phyloP scores from a whole-genome alignment of 2,113 vertebrate species.

The Peromyscus maniculatus region DNA sequence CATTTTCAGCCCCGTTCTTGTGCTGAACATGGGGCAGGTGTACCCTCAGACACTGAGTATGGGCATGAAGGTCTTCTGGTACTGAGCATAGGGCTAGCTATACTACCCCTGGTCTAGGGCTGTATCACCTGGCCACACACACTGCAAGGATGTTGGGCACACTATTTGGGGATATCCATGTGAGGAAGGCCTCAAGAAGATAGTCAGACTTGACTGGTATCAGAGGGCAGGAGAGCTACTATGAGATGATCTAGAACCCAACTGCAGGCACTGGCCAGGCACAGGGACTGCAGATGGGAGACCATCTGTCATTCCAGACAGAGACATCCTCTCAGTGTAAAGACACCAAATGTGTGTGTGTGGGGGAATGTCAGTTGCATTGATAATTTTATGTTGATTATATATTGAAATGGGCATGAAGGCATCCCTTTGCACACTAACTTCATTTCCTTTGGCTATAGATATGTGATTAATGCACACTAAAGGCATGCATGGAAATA shows the following conservation, averaged over 20 bases:
- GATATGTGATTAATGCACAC: not conserved
- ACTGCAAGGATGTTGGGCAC: not conserved
- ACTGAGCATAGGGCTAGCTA: not conserved
- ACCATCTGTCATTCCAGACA: not conserved
- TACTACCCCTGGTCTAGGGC: not conserved
- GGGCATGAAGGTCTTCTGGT: not conserved
- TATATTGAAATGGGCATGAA: not conserved
- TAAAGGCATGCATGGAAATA: not conserved
- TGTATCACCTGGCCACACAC: not conserved
- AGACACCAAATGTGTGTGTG: not conserved
- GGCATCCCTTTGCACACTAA: not conserved
- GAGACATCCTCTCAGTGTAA: not conserved
- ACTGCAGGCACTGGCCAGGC: not conserved
- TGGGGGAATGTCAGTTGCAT: not conserved
- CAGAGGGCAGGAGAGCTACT: not conserved
- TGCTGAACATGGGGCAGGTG: not conserved
- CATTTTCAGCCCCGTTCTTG: conserved; percentile 2
- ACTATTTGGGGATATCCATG: not conserved
- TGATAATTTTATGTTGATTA: conserved; percentile 19
- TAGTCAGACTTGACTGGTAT: not conserved
- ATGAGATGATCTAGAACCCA: accelerated
- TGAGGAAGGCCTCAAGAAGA: not conserved
- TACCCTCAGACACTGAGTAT: not conserved
- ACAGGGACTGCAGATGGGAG: not conserved
- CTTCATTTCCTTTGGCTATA: not conserved